phyloP scores from a whole-genome alignment of 2,888 invertebrate species.

The Scaptomyza reducta region DNA sequence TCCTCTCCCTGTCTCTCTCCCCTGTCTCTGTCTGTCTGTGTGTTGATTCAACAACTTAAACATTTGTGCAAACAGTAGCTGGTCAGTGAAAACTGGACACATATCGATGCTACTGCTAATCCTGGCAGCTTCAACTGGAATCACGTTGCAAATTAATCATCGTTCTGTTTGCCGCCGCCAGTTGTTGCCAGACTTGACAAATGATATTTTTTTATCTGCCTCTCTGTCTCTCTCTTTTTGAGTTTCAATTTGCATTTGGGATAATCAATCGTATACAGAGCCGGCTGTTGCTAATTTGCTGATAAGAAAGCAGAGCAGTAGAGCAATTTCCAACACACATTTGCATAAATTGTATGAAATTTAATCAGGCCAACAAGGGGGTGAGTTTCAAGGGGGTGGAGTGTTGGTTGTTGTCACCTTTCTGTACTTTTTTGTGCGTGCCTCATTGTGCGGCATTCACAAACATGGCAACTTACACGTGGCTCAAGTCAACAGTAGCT shows the following conservation, averaged over 20 bases:
- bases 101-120: slow-evolving; percentile 47
- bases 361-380: slow-evolving; percentile 22
- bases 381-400: slow-evolving; percentile 29
- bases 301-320: slow-evolving; percentile 42
- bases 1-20: slow-evolving; percentile 11
- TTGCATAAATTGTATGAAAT: slow-evolving; percentile 57
- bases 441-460: slow-evolving; percentile 49
- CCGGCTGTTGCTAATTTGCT: slow-evolving; percentile 60
- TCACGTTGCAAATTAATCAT: slow-evolving; percentile 70
- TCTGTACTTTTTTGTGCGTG: slow-evolving; percentile 24
- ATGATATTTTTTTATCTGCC: slow-evolving; percentile 33
- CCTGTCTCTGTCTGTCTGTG: slow-evolving; percentile 7
- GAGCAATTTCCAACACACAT: slow-evolving; percentile 20
- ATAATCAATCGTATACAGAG: slow-evolving; percentile 67
- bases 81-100: slow-evolving; percentile 26
- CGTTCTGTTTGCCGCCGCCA: slow-evolving; percentile 25
- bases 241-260: slow-evolving; percentile 70
- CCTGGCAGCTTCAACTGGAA: slow-evolving; percentile 50
- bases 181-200: slow-evolving; percentile 49
- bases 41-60: slow-evolving; percentile 75
- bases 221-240: slow-evolving; percentile 13
- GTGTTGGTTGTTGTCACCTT: slow-evolving; percentile 40
- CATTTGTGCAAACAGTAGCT: slow-evolving; percentile 63
- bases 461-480: slow-evolving; percentile 67
- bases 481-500: slow-evolving; percentile 63